Conservation (phyloP, 2,113 vertebrate genomes). For the Glaucidium brasilianum region DNA sequence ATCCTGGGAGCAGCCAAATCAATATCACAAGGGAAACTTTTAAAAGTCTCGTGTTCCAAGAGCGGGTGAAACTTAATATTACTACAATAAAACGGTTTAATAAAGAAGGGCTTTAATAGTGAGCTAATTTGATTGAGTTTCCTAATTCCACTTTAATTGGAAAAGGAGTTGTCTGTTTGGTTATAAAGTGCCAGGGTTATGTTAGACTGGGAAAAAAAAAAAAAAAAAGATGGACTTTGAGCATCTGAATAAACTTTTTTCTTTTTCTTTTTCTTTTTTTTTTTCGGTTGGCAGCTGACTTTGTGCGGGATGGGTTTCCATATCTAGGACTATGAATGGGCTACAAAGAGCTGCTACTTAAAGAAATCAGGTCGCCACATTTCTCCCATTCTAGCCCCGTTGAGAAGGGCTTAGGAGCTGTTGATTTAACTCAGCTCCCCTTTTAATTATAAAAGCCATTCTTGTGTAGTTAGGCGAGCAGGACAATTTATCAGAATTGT, state of each 20-base stretch:
- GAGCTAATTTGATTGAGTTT: conserved; percentile 85
- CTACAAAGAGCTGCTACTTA: conserved; percentile 47
- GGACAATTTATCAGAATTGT: conserved; percentile 44
- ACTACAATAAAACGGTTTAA: conserved; percentile 81
- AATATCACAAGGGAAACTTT: conserved; percentile 75
- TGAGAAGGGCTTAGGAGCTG: conserved; percentile 49
- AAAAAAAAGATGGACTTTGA: conserved; percentile 48
- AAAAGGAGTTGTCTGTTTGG: conserved; percentile 78
- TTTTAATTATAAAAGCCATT: conserved; percentile 65
- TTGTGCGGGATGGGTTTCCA: conserved; percentile 37
- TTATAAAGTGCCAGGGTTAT: conserved; percentile 74
- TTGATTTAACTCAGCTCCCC: conserved; percentile 54
- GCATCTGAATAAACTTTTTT: conserved; percentile 50
- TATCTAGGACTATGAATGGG: conserved; percentile 42
- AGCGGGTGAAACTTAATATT: conserved; percentile 82
- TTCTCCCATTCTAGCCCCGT: conserved; percentile 45
- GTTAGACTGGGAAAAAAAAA: conserved; percentile 38
- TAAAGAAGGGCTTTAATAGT: conserved; percentile 84
- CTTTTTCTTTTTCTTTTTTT: fast-evolving
- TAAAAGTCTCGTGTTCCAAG: conserved; percentile 72
- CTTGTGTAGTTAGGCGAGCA: conserved; percentile 45
- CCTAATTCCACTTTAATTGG: conserved; percentile 89
- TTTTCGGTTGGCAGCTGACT: conserved; percentile 17
- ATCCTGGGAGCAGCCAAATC: conserved; percentile 57
- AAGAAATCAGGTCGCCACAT: conserved; percentile 58